phyloP scores from a whole-genome alignment of 2,113 vertebrate species.

The Lagopus muta region DNA sequence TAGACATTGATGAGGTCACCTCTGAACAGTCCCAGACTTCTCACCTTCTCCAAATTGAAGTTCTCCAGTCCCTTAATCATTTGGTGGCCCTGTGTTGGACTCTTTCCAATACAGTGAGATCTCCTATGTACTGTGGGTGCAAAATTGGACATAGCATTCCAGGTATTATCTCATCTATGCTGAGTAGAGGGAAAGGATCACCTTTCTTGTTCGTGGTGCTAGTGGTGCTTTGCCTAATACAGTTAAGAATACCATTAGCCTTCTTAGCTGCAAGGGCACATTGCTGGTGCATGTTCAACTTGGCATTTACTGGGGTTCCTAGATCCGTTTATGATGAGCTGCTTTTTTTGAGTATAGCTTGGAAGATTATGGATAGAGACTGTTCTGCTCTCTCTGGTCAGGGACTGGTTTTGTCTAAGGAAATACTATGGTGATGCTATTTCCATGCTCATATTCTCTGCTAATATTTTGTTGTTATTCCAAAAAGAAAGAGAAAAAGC shows the following conservation, averaged over 20 bases:
- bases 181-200: neutral
- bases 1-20: too few species aligned
- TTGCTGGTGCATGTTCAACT: neutral
- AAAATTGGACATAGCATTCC: neutral
- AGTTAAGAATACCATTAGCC: neutral
- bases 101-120: neutral
- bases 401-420: neutral
- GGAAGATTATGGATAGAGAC: accelerated
- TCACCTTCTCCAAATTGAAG: too few species aligned
- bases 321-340: neutral
- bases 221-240: neutral
- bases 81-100: neutral
- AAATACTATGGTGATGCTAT: accelerated
- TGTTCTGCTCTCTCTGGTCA: neutral
- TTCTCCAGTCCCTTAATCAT: too few species aligned
- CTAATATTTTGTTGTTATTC: neutral
- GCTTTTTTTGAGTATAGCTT: neutral
- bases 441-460: neutral
- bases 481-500: neutral
- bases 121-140: neutral
- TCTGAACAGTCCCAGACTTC: too few species aligned
- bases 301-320: neutral
- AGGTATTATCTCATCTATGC: neutral
- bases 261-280: neutral
- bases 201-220: neutral